Evolutionary conservation across 2,113 vertebrate genomes (phyloP).

Genomic region (Alectura lathami): DNA sequence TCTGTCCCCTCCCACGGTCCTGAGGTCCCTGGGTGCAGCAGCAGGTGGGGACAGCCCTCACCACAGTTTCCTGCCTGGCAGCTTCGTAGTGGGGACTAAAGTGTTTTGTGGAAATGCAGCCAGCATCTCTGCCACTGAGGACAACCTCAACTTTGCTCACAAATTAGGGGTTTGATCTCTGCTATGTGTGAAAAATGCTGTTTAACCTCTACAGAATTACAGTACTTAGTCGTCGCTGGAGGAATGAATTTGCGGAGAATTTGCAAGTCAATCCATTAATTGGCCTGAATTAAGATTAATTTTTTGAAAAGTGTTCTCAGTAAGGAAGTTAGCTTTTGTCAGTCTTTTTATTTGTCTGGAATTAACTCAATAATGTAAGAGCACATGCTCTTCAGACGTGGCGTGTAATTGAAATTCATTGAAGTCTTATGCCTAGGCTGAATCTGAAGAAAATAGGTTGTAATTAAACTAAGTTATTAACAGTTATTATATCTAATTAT

Average conservation of each 20-base stretch:
- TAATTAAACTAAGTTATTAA: constrained; percentile 60
- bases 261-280: constrained; percentile 49
- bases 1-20: neutral
- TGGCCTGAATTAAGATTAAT: constrained; percentile 33
- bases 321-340: constrained; percentile 29
- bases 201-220: neutral
- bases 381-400: neutral
- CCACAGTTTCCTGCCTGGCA: neutral
- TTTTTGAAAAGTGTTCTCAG: neutral
- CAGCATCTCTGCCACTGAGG: neutral
- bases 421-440: constrained; percentile 38
- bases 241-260: constrained; percentile 21
- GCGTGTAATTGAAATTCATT: constrained; percentile 48
- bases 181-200: neutral
- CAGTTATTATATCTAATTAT: constrained; percentile 54
- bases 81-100: neutral
- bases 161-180: neutral
- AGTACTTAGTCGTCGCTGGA: neutral
- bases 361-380: constrained; percentile 39
- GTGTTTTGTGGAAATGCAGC: neutral
- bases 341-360: constrained; percentile 41
- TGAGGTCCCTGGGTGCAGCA: neutral
- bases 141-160: neutral
- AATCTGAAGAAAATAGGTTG: constrained; percentile 47
- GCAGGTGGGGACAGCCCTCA: neutral